phyloP scores from a whole-genome alignment of 2,113 vertebrate genomes.

The Synodontis membranacea region DNA sequence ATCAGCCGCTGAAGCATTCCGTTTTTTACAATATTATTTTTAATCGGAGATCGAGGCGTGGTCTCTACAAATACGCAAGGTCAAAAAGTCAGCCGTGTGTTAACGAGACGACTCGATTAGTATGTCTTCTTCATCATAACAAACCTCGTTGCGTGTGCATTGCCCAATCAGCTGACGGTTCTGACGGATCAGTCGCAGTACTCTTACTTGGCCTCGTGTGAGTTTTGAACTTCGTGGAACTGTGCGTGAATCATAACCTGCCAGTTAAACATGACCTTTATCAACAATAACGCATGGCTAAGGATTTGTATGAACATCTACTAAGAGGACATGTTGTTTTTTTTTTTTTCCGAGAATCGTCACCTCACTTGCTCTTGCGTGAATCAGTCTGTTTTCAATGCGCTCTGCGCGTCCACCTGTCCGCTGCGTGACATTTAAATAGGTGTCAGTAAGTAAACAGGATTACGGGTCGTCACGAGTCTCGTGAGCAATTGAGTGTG shows the following conservation, averaged over 20 bases:
- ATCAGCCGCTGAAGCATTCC: not conserved
- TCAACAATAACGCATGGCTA: too few species aligned
- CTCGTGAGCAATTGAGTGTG: not conserved
- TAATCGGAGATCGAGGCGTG: not conserved
- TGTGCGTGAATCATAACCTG: not conserved
- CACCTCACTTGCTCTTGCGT: not conserved
- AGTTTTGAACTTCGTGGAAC: slow-evolving; percentile 1
- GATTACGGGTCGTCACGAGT: slow-evolving; percentile 24
- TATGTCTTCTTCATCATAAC: not conserved
- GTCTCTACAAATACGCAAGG: not conserved
- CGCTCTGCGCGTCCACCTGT: not conserved
- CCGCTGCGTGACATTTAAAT: not conserved
- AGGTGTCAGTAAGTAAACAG: slow-evolving; percentile 29
- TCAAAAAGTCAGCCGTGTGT: not conserved
- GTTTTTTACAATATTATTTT: not conserved
- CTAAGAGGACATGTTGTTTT: not conserved
- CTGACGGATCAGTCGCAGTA: not conserved
- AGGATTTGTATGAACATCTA: not conserved
- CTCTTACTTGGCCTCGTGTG: not conserved
- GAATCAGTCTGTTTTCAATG: not conserved
- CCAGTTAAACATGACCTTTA: not conserved
- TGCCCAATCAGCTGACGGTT: not conserved
- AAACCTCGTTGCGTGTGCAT: not conserved
- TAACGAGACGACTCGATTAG: not conserved
- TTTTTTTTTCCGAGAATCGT: not conserved